phyloP scores from a whole-genome alignment of 2,113 vertebrate genomes.

The Pangasianodon hypophthalmus region DNA sequence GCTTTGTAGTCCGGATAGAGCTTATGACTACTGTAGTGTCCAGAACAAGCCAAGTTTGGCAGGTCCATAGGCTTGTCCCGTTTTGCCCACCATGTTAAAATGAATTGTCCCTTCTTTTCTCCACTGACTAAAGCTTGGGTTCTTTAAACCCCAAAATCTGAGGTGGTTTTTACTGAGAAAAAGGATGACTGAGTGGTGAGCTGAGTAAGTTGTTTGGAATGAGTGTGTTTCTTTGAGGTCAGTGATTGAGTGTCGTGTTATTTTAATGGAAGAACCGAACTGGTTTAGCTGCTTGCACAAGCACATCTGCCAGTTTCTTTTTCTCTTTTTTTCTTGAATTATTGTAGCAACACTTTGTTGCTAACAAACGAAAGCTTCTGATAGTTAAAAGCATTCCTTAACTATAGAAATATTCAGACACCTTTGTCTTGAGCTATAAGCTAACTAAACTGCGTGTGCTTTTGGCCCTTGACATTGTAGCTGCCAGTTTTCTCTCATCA shows the following conservation, averaged over 20 bases:
- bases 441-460: not conserved
- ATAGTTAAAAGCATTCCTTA: not conserved
- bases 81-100: not conserved
- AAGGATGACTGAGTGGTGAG: not conserved
- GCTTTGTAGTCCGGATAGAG: not conserved
- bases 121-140: not conserved
- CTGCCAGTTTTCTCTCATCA: not conserved
- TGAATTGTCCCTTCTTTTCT: not conserved
- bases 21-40: not conserved
- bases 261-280: not conserved
- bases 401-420: not conserved
- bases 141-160: not conserved
- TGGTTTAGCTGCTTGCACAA: slow-evolving; percentile 21
- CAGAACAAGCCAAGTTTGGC: not conserved
- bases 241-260: not conserved
- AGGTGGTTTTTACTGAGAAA: not conserved
- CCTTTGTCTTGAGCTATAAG: not conserved
- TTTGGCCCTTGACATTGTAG: not conserved
- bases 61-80: not conserved
- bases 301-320: slow-evolving; percentile 6
- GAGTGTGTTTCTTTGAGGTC: not conserved
- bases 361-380: slow-evolving; percentile 27
- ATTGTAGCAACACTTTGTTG: slow-evolving; percentile 31
- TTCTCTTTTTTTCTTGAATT: not conserved
- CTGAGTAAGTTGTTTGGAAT: not conserved